Conservation (phyloP, 2,797 vertebrate species). For the Liparis tanakae region DNA sequence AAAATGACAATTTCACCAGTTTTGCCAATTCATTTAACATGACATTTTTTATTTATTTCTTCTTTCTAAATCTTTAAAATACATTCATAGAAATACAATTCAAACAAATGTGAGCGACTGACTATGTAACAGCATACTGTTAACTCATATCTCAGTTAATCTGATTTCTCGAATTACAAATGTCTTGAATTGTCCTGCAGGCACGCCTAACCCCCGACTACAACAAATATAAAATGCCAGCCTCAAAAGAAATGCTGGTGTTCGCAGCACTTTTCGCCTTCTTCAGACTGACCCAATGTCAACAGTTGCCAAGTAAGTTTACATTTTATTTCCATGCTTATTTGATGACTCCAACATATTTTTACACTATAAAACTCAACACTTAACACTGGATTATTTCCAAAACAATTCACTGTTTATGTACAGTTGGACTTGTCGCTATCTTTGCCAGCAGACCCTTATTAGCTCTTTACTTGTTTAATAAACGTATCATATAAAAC, state of each 20-base stretch:
- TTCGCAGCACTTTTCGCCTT: constrained; percentile 66
- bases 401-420: background rate
- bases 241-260: constrained; percentile 68
- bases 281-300: constrained; percentile 67
- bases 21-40: background rate
- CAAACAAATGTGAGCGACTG: background rate
- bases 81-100: background rate
- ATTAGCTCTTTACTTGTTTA: background rate
- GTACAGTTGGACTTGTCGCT: background rate
- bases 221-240: constrained; percentile 66
- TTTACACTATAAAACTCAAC: background rate
- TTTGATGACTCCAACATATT: background rate
- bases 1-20: background rate
- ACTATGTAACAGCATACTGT: background rate
- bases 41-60: background rate
- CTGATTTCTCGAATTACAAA: constrained; percentile 6
- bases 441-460: background rate
- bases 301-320: constrained; percentile 82
- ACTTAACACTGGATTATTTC: background rate
- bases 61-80: constrained; percentile 1
- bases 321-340: background rate
- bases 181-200: constrained; percentile 55
- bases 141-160: background rate
- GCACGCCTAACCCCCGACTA: constrained; percentile 64
- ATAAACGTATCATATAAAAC: background rate